A percentile compares a stretch with the other conserved stretches of the same genome.
These are phyloP conservation scores for Loris lydekkerianus DNA, from an alignment of 2,797 vertebrate species.

Conservation along the genomic window DNA sequence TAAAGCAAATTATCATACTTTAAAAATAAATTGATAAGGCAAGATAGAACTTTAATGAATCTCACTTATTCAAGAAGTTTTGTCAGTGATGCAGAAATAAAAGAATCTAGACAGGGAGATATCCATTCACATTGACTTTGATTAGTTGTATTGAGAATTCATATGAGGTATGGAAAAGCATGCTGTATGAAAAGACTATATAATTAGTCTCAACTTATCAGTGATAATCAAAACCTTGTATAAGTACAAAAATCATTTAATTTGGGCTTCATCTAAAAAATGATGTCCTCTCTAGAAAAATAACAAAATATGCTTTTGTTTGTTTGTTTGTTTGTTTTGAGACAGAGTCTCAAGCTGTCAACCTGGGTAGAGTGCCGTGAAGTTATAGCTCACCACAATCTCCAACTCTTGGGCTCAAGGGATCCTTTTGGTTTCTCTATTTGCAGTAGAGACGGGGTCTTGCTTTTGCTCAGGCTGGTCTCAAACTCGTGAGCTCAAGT, in stretches of 20 bases:
- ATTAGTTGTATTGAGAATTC: not conserved
- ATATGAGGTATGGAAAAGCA: not conserved
- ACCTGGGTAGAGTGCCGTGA: too few species aligned
- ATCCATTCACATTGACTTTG: not conserved
- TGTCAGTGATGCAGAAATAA: not conserved
- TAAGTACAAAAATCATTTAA: not conserved
- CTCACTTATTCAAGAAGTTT: not conserved
- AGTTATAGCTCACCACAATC: too few species aligned
- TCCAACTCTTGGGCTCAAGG: too few species aligned
- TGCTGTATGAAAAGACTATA: not conserved
- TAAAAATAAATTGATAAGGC: not conserved
- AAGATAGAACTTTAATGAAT: not conserved
- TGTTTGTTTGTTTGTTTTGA: too few species aligned
- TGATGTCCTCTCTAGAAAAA: not conserved
- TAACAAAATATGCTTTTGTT: not conserved
- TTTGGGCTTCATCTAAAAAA: not conserved
- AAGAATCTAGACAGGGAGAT: not conserved
- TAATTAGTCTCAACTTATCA: constrained; percentile 2
- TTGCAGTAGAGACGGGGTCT: too few species aligned
- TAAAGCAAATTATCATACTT: constrained; percentile 7
- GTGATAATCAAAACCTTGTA: not conserved
- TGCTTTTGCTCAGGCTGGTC: too few species aligned
- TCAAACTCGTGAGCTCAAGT: too few species aligned
- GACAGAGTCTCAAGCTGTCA: too few species aligned
- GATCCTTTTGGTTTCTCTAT: too few species aligned